Evolutionary conservation across 2,113 vertebrate species (phyloP).

Genomic region (Pyxicephalus adspersus): DNA sequence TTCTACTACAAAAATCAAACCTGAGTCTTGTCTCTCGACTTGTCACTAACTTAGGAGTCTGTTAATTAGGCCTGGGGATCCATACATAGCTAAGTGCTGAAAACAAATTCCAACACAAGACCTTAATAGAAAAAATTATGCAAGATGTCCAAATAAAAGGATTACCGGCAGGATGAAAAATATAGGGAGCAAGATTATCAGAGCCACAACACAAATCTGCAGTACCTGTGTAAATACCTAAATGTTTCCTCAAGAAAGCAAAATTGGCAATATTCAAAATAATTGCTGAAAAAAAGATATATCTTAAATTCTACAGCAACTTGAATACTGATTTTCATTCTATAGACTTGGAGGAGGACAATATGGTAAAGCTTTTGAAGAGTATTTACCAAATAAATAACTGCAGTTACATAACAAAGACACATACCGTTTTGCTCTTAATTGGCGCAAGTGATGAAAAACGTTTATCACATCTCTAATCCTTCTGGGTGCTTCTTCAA

Average conservation of each 20-base stretch:
- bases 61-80: constrained; percentile 27
- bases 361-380: background rate
- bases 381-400: background rate
- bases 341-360: background rate
- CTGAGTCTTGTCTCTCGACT: constrained; percentile 31
- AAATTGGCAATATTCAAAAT: too few species aligned
- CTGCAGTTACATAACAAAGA: constrained; percentile 50
- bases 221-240: too few species aligned
- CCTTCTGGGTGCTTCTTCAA: constrained; percentile 94
- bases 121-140: constrained; percentile 37
- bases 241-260: too few species aligned
- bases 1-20: constrained; percentile 40
- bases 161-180: constrained; percentile 16
- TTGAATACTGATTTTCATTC: too few species aligned
- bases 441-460: constrained; percentile 92
- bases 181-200: background rate
- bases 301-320: too few species aligned
- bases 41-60: constrained; percentile 26
- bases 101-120: constrained; percentile 45
- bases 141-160: constrained; percentile 11
- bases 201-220: too few species aligned
- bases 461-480: constrained; percentile 98
- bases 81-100: constrained; percentile 50
- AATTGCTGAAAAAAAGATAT: too few species aligned
- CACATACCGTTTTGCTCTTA: constrained; percentile 95